Base-by-base conservation (phyloP, 2,113 vertebrate genomes). In the Chaetodon auriga region DNA sequence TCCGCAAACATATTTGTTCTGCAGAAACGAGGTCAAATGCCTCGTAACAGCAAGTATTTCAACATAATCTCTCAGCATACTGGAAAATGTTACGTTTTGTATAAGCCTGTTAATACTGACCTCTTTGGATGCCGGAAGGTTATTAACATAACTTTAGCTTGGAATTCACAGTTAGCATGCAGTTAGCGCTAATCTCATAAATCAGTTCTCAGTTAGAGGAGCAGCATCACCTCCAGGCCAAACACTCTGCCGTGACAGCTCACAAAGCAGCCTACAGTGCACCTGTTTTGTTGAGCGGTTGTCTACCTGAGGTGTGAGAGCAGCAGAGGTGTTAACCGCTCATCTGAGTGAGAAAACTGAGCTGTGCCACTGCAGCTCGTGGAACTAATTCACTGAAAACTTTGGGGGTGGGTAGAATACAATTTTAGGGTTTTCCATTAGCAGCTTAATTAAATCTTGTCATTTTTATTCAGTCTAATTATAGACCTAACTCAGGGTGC, bases 61-160 rank as follows among this genome's bases (percentile, higher is more conserved):
- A 68, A 25, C 43, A 73, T 38, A 65, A 73, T 65, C 61, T 25
- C 38, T 57, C n/a, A 35, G 38, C 35, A 23, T 45, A 71, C 23
- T 30, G 30, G 30, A 30, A 30, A 54, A 36, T 18, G 58, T 54
- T 30, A 46, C 5, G 25, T 48, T 45, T 45, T 46, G 46, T 71
- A 21, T 48, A 38, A 62, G 46, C 46, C 51, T 10, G 30, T 51
- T 54, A 36, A 68, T 6, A 41, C 18, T 60, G 23, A 54, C 30
- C 21, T 62, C 9, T 38, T 38, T 43, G 16, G 18, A 9, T 54
- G 36, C 46, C 8, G 12, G 36, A 55, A 48, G 45, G 58, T 46
- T 55, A 30, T 45, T 49, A 63, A 41, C 60, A 45, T 60, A 25
- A 64, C 61, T 68, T 68, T 57, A 30, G 55, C 61, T n/a, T n/a